Evolutionary conservation across 1,140 invertebrate species (phyloP), one percentile per base, ranked within the genome.

Genomic region (Campoletis sonorensis): DNA sequence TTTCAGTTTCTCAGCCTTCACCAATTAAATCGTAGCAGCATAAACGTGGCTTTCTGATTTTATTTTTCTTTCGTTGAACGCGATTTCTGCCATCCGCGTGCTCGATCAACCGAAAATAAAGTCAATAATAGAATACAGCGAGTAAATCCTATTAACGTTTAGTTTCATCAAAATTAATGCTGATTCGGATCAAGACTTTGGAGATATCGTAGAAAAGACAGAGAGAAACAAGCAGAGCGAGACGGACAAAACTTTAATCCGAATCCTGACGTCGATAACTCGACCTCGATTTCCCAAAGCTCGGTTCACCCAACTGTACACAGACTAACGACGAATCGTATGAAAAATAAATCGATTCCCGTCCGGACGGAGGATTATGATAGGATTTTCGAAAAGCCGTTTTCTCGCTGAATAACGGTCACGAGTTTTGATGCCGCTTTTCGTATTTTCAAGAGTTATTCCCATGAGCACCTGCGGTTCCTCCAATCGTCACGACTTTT

Each of bases 271-370:
- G 21, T 49, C 37, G 37, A 72, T 49, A 72, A 49, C 70, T 72
- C 40, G 70, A 64, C 21, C 70, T 72, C 70, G n/a, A 72, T 72
- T 40, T 21, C 21, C 10, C 61, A 64, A 10, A 72, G 21, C 40
- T 23, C 26, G 49, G 40, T n/a, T 18, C 15, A 33, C 5, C 21
- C 21, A 40, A 72, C 33, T n/a, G 21, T 72, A 72, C 5, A 40
- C 8, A 26, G 21, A 21, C 23, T 64, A 26, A 72, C 11, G 11
- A 23, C 4, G 15, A 75, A 75, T 75, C 49, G 1, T 75, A 54
- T 75, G 49, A 75, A 75, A 75, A 75, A 75, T 75, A 30, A 54
- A 75, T 54, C 72, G 72, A 75, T 51, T 27, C 10, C 16, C 1
- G 72, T 45, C n/a, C 21, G 13, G 37, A 21, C 37, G n/a, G 10